Base-by-base conservation (phyloP, 2,113 vertebrate genomes). In the Perca fluviatilis region DNA sequence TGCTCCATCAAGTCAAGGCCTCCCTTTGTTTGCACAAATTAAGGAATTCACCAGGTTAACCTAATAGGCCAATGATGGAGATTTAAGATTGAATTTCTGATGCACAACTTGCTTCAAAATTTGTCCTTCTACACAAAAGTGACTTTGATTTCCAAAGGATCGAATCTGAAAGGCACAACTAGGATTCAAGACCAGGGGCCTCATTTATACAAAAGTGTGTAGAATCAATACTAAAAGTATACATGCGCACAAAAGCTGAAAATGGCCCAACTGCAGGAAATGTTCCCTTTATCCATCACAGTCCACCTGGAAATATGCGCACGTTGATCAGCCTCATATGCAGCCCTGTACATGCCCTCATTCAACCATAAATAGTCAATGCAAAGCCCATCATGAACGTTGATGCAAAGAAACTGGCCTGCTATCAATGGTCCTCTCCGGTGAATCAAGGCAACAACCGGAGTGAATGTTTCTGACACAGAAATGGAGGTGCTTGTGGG, bases 1-100 rank as follows among this genome's bases (percentile, higher is more conserved):
- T 46, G 79, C 81, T 86, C 58, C 14, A 2, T 40, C 23, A 49
- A 88, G 90, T 89, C 90, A 93, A 94, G 92, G 93, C 83, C 83
- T 81, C 63, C 33, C 69, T 74, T 90, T 89, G 84, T 89, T 79
- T 82, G 73, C 49, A 53, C 57, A 85, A 88, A 88, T 83, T 76
- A 51, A 84, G 82, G 76, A 90, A 91, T 86, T 79, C 71, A 82
- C 81, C 83, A 82, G 25, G 25, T 6, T 88, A 79, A 83, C 76
- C 71, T 61, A 50, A 81, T 14, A n/a, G 80, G 27, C 64, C 73
- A 67, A 60, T 56, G 46, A 70, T 80, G 56, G 51, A 77, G 68
- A 67, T 58, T 50, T 14, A n/a, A 77, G 58, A 74, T 71, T 61
- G 30, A 56, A 78, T 80, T 81, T 67, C 12, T 70, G 43, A 75